Base-by-base conservation (phyloP, 2,888 invertebrate genomes). In the Noctua fimbriata region DNA sequence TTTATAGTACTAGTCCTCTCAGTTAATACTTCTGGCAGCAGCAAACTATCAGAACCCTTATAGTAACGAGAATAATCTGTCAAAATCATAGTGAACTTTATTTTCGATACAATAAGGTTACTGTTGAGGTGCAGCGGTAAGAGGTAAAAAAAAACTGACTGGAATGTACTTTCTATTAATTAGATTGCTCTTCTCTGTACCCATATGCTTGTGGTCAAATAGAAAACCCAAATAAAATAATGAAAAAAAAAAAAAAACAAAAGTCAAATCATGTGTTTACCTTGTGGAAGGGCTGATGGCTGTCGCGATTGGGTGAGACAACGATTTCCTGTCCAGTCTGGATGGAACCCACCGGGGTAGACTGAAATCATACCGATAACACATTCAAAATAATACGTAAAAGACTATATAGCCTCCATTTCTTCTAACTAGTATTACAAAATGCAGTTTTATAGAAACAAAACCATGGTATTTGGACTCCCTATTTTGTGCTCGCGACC, bases 281-380 rank as follows among this genome's bases (percentile, higher is more conserved):
- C 98, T 98, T 98, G 95, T 98, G 98, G 95, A 98, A 98, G 90
- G 98, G 97, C 92, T 98, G 98, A 97, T 98, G 98, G 95, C 98
- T 97, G 95, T 99, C 99, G 93, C 99, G 98, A 96, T 98, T 98
- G 89, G 99, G 99, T 91, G 99, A 99, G 91, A 98, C 98, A 89
- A 99, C 98, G 89, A 98, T 98, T 97, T 99, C 99, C 94, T 99
- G 99, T 91, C 98, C 98, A 89, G 99, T 99, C 97, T 98, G 99
- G 93, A 99, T 97, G 73, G 99, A 99, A 93, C 99, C 99, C 93
- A 99, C 98, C 84, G 99, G 99, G 87, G 99, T 99, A 89, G 99
- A 99, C 99, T 99, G 98, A 88, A 97, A 97, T 86, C 60, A 89
- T 89, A 93, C 76, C 71, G 83, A 86, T n/a, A 65, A 73, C 69